A percentile compares a stretch with the other conserved stretches of the same genome.
These are phyloP conservation scores for Dione vanillae DNA, from an alignment of 2,888 invertebrate genomes.

Conservation along the genomic window DNA sequence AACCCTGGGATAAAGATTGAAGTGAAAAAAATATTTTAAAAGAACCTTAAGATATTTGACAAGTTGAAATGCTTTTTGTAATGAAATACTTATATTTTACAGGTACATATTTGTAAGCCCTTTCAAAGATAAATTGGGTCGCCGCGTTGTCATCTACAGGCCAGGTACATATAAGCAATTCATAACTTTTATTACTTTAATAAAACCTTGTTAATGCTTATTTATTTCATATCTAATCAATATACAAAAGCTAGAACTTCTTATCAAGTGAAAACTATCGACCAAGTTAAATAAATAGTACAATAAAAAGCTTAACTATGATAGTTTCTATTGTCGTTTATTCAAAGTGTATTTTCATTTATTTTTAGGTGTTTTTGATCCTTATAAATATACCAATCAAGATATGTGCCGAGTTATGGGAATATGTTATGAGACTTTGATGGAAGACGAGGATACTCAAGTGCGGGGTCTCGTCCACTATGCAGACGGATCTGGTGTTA, in stretches of 20 bases:
- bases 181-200: neutral
- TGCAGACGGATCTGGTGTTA: slow-evolving; percentile 89
- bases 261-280: too few relatives aligned
- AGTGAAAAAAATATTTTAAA: too few relatives aligned
- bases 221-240: too few relatives aligned
- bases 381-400: slow-evolving; percentile 89
- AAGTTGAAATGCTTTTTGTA: too few relatives aligned
- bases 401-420: slow-evolving; percentile 92
- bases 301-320: too few relatives aligned
- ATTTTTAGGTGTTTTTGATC: slow-evolving; percentile 89
- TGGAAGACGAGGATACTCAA: slow-evolving; percentile 93
- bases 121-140: slow-evolving; percentile 88
- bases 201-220: neutral
- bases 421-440: slow-evolving; percentile 89
- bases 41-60: too few relatives aligned
- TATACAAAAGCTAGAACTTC: too few relatives aligned
- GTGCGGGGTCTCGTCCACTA: slow-evolving; percentile 91
- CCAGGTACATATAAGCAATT: slow-evolving; percentile 85
- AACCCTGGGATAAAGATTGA: too few relatives aligned
- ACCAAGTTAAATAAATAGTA: too few relatives aligned
- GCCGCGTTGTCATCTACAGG: slow-evolving; percentile 90
- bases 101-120: slow-evolving; percentile 92
- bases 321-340: too few relatives aligned
- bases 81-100: slow-evolving; percentile 42
- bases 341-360: too few relatives aligned